A percentile compares a stretch with the other conserved stretches of the same genome.
phyloP scores from a whole-genome alignment of 1,140 invertebrate genomes.

The Drosophila busckii region DNA sequence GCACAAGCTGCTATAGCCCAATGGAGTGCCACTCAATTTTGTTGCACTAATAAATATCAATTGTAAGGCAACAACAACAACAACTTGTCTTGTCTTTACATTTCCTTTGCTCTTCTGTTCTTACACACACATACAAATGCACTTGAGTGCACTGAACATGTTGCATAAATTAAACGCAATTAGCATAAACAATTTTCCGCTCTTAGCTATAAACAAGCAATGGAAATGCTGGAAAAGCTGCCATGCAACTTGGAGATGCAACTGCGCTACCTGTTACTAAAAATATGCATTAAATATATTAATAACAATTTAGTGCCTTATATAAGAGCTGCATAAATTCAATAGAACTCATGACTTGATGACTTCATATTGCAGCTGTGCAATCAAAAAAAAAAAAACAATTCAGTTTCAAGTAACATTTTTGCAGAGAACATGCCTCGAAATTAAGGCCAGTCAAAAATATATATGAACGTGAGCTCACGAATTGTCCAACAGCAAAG shows the following conservation, averaged over 20 bases:
- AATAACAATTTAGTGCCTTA: slow-evolving; percentile 6
- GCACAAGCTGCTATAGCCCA: not conserved
- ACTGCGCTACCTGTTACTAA: slow-evolving; percentile 1
- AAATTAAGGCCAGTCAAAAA: slow-evolving; percentile 7
- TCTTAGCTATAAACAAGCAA: slow-evolving; percentile 54
- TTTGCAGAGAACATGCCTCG: slow-evolving; percentile 15
- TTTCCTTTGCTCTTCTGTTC: slow-evolving; percentile 38
- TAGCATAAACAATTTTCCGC: slow-evolving; percentile 76
- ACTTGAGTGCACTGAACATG: slow-evolving; percentile 28
- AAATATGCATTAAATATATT: slow-evolving; percentile 21
- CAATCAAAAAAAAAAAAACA: slow-evolving; percentile 10
- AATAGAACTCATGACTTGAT: slow-evolving; percentile 10
- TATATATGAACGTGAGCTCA: slow-evolving; percentile 12
- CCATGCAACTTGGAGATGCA: slow-evolving; percentile 6
- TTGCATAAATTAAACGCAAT: slow-evolving; percentile 77
- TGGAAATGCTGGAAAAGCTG: slow-evolving; percentile 2
- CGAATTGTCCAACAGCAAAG: slow-evolving; percentile 2
- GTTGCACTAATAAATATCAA: slow-evolving; percentile 52
- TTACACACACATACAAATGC: slow-evolving; percentile 9
- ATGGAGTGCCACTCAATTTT: slow-evolving; percentile 6
- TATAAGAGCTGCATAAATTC: slow-evolving; percentile 9
- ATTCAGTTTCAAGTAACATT: slow-evolving; percentile 54
- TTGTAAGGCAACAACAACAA: slow-evolving; percentile 24
- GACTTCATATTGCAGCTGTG: slow-evolving; percentile 64
- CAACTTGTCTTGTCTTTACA: slow-evolving; percentile 33